These are phyloP conservation scores for Keiferia lycopersicella DNA, from an alignment of 2,888 invertebrate genomes.

Conservation along the genomic window DNA sequence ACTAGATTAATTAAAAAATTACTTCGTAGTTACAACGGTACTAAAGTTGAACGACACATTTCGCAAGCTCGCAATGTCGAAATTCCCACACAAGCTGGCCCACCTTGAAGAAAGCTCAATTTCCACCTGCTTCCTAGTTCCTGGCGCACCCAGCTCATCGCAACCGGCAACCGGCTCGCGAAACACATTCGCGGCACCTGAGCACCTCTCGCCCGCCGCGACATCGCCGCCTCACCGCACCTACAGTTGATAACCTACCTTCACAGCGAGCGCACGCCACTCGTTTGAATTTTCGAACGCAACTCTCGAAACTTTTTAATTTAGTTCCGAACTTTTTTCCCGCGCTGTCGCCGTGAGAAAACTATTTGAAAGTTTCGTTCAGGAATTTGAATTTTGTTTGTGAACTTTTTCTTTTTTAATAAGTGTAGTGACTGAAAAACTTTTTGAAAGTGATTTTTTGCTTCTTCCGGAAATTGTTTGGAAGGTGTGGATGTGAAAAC, in stretches of 20 bases:
- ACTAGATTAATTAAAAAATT: no score
- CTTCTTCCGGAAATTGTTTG: constrained; percentile 28
- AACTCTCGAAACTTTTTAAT: constrained; percentile 16
- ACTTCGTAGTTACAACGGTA: not conserved
- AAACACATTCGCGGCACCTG: constrained; percentile 50
- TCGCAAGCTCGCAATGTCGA: constrained; percentile 10
- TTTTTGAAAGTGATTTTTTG: constrained; percentile 28
- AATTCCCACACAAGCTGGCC: constrained; percentile 16
- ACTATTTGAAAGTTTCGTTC: constrained; percentile 31
- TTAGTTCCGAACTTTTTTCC: constrained; percentile 17
- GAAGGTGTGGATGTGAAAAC: constrained; percentile 52
- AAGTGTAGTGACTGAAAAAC: constrained; percentile 33
- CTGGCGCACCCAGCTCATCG: constrained; percentile 28
- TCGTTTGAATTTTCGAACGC: constrained; percentile 33
- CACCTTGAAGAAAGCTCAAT: constrained; percentile 21
- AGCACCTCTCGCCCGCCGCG: constrained; percentile 49
- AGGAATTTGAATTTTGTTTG: constrained; percentile 27
- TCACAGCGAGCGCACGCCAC: constrained; percentile 55
- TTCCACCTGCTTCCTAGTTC: constrained; percentile 29
- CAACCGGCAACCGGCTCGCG: constrained; percentile 27
- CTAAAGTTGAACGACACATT: constrained; percentile 5
- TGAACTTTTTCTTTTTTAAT: constrained; percentile 35
- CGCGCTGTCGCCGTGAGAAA: constrained; percentile 31
- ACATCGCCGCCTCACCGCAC: constrained; percentile 46
- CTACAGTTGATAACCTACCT: constrained; percentile 69